Conservation (phyloP, 2,113 vertebrate species). For the Brachyhypopomus gauderio region DNA sequence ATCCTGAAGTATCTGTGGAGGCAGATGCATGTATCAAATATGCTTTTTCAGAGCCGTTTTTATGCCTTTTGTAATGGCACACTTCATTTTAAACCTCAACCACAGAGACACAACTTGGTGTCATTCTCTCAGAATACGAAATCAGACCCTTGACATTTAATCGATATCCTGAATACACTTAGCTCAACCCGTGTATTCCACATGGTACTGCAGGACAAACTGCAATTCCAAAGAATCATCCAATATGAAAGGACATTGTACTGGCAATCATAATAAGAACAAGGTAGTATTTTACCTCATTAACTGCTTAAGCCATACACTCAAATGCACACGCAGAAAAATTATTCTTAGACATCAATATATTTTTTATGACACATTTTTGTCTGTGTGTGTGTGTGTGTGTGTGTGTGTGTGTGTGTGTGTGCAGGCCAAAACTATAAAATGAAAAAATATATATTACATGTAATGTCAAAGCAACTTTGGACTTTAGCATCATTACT, state of each 20-base stretch:
- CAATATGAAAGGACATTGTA: conserved; percentile 28
- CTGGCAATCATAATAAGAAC: conserved; percentile 25
- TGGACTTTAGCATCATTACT: conserved; percentile 27
- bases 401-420: no score
- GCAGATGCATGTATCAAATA: neutral
- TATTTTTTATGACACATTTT: neutral
- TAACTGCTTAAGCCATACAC: conserved; percentile 1
- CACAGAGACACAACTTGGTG: conserved; percentile 8
- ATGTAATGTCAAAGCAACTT: neutral
- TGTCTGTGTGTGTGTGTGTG: no score
- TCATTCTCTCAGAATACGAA: conserved; percentile 19
- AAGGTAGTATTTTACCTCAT: conserved; percentile 9
- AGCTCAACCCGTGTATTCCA: conserved; percentile 24
- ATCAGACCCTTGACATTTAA: conserved; percentile 40
- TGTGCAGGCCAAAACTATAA: no score
- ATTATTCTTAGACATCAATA: conserved; percentile 11
- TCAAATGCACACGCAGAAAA: neutral
- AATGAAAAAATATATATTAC: no score
- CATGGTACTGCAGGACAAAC: conserved; percentile 31
- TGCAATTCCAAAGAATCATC: conserved; percentile 42
- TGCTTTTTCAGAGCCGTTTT: neutral
- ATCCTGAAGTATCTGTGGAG: neutral
- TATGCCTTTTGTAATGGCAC: neutral
- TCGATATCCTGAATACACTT: conserved; percentile 30
- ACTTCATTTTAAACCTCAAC: neutral